These are phyloP conservation scores for Aporrectodea caliginosa DNA, from an alignment of 1,140 invertebrate species.

Conservation along the genomic window DNA sequence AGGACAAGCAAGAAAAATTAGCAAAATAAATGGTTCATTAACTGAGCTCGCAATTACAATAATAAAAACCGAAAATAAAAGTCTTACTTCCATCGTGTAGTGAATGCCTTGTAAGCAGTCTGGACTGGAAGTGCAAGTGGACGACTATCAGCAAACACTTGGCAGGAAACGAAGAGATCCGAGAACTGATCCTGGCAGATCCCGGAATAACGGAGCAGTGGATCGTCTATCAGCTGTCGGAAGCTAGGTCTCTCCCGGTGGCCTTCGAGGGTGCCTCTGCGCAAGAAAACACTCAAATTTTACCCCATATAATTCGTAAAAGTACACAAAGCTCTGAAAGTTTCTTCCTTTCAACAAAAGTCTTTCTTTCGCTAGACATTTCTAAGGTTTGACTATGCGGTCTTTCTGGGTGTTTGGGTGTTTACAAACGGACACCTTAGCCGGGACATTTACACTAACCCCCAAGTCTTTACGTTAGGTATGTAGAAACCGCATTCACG, in stretches of 20 bases:
- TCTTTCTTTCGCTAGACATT: too few species aligned
- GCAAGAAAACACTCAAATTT: conserved; percentile 29
- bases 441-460: too few species aligned
- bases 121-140: conserved; percentile 80
- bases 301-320: too few species aligned
- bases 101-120: conserved; percentile 90
- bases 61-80: conserved; percentile 25
- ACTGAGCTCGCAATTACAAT: conserved; percentile 6
- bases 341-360: too few species aligned
- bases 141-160: conserved; percentile 78
- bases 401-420: too few species aligned
- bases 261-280: conserved; percentile 89
- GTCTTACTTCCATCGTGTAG: conserved; percentile 83
- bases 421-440: too few species aligned
- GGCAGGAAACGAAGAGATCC: conserved; percentile 80
- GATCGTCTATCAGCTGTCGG: conserved; percentile 79
- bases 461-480: too few species aligned
- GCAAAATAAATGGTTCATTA: conserved; percentile 11
- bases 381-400: too few species aligned
- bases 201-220: conserved; percentile 85
- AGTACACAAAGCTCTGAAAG: too few species aligned
- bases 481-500: not conserved
- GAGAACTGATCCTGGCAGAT: conserved; percentile 73
- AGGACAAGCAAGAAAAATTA: not conserved
- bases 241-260: conserved; percentile 78